Conservation (phyloP, 2,888 invertebrate species). For the Chouioia cunea region DNA sequence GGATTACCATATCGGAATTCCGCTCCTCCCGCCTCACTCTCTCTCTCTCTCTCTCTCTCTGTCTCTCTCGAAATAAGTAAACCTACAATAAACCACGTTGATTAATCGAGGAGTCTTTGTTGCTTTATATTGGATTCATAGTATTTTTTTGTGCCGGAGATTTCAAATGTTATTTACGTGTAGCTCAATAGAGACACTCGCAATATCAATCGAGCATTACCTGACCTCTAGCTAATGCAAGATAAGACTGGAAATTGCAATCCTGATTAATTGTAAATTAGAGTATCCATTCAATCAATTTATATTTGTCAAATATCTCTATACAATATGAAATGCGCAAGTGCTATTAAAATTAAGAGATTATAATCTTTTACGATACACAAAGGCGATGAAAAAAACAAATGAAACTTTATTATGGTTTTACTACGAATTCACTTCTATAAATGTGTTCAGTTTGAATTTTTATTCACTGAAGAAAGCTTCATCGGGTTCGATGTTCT, state of each 20-base stretch:
- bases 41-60: too few species aligned
- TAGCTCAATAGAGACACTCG: neutral
- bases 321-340: slow-evolving; percentile 14
- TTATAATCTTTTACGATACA: neutral
- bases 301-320: slow-evolving; percentile 15
- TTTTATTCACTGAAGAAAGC: neutral
- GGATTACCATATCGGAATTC: slow-evolving; percentile 46
- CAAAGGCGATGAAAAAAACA: neutral
- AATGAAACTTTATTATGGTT: slow-evolving; percentile 3
- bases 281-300: slow-evolving; percentile 18
- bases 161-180: neutral
- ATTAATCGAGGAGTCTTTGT: slow-evolving; percentile 42
- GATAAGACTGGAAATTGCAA: slow-evolving; percentile 20
- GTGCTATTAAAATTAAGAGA: slow-evolving; percentile 8
- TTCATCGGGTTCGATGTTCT: neutral
- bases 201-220: too few species aligned
- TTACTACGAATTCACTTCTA: neutral
- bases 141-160: slow-evolving; percentile 13
- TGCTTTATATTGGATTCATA: slow-evolving; percentile 31
- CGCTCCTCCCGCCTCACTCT: slow-evolving; percentile 20
- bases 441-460: slow-evolving; percentile 7
- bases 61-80: slow-evolving; percentile 24
- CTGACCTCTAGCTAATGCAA: slow-evolving; percentile 2
- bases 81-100: slow-evolving; percentile 18
- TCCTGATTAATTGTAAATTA: slow-evolving; percentile 7